Conservation (phyloP, 1,140 invertebrate species). For the Ceratosolen solmsi region DNA sequence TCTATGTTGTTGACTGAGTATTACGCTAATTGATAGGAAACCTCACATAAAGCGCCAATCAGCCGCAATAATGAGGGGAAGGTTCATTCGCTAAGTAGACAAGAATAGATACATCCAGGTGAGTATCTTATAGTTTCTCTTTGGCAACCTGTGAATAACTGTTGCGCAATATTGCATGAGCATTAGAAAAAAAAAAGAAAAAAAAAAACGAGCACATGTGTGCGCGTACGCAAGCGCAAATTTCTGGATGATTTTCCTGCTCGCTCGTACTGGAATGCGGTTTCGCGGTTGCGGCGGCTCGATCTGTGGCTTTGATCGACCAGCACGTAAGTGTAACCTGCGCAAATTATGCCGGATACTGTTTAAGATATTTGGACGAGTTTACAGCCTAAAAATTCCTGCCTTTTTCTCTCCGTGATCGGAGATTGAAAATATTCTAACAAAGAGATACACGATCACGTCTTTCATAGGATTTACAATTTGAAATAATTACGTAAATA, state of each 20-base stretch:
- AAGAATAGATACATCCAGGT: not conserved
- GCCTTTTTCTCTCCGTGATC: no score
- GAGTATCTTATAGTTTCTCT: not conserved
- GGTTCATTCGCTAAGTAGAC: not conserved
- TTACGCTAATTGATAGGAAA: constrained; percentile 26
- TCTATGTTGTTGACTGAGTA: not conserved
- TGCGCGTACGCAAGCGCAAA: constrained; percentile 8
- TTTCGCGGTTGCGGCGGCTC: not conserved
- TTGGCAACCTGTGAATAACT: not conserved
- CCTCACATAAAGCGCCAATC: not conserved
- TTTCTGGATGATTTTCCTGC: constrained; percentile 33
- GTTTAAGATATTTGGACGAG: not conserved
- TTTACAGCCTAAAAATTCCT: not conserved
- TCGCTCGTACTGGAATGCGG: constrained; percentile 1
- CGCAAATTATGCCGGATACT: not conserved
- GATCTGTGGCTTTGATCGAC: not conserved
- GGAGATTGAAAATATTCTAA: no score
- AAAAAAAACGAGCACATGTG: not conserved
- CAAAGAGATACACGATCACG: no score
- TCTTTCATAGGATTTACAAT: no score
- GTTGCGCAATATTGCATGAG: constrained; percentile 19
- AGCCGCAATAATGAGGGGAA: constrained; percentile 4
- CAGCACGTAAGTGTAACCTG: not conserved
- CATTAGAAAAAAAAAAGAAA: not conserved
- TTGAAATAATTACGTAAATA: no score